A percentile compares a stretch with the other conserved stretches of the same genome.
Evolutionary conservation across 2,113 vertebrate genomes (phyloP).

Genomic region (Cynocephalus volans): DNA sequence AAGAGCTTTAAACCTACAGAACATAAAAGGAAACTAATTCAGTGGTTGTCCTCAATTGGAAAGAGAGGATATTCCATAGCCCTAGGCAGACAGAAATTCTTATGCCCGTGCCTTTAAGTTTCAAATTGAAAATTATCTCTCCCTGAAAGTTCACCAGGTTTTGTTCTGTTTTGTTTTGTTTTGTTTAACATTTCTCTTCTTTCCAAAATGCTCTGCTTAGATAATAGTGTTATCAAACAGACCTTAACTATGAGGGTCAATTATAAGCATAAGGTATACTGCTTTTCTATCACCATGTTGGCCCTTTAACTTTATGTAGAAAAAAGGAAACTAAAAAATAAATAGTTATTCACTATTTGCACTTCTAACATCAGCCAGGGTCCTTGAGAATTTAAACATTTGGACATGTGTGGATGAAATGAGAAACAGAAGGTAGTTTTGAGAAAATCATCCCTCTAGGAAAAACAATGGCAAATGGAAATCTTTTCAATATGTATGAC

Average conservation of each 20-base stretch:
- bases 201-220: background rate
- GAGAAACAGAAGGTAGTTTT: background rate
- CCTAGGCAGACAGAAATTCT: conserved; percentile 49
- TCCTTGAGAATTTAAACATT: background rate
- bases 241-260: background rate
- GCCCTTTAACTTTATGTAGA: background rate
- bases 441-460: background rate
- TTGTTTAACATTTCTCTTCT: conserved; percentile 36
- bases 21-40: conserved; percentile 79
- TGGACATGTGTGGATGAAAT: background rate
- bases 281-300: background rate
- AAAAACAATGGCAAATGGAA: conserved; percentile 64
- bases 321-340: background rate
- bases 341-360: background rate
- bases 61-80: conserved; percentile 62
- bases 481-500: conserved; percentile 17
- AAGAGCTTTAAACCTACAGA: conserved; percentile 80
- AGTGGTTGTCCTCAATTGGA: conserved; percentile 74
- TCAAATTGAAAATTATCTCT: conserved; percentile 48
- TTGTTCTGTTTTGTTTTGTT: too few relatives aligned
- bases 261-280: background rate
- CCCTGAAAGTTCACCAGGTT: background rate
- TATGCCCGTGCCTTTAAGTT: conserved; percentile 58
- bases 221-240: background rate
- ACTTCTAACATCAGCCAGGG: background rate